Evolutionary conservation across 1,140 invertebrate genomes (phyloP).

Genomic region (Zaprionus tsacasi): DNA sequence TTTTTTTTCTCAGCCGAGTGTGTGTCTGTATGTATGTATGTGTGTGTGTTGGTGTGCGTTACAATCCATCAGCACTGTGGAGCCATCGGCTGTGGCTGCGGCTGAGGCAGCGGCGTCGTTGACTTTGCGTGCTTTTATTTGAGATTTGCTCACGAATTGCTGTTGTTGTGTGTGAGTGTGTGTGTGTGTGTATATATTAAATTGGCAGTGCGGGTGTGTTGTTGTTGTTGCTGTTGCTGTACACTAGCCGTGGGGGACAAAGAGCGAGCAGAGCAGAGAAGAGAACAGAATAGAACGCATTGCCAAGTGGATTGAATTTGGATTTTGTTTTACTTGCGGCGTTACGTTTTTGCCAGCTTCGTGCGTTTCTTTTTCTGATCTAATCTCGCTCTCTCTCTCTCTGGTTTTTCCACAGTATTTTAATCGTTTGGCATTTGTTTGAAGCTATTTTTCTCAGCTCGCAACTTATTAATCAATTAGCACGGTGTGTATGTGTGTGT

Average conservation of each 20-base stretch:
- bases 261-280: slow-evolving; percentile 22
- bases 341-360: slow-evolving; percentile 40
- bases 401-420: slow-evolving; percentile 8
- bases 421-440: slow-evolving; percentile 20
- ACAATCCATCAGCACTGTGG: slow-evolving; percentile 72
- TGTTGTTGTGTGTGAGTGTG: slow-evolving; percentile 44
- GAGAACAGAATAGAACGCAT: slow-evolving; percentile 25
- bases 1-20: slow-evolving; percentile 36
- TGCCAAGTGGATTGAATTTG: slow-evolving; percentile 73
- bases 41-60: slow-evolving; percentile 25
- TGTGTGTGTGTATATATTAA: slow-evolving; percentile 36
- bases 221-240: slow-evolving; percentile 26
- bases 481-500: slow-evolving; percentile 28
- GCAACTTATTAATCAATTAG: slow-evolving; percentile 69
- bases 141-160: slow-evolving; percentile 76
- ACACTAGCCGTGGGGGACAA: not conserved
- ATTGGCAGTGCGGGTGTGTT: slow-evolving; percentile 25
- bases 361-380: slow-evolving; percentile 37
- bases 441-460: not conserved
- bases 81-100: slow-evolving; percentile 16
- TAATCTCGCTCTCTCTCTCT: slow-evolving; percentile 21
- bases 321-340: slow-evolving; percentile 64
- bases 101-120: slow-evolving; percentile 41
- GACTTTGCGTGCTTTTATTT: slow-evolving; percentile 79
- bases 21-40: slow-evolving; percentile 2